These are phyloP conservation scores for Apostichopus californicus DNA, from an alignment of 35 echinoderm and acorn worm species.

Conservation along the genomic window DNA sequence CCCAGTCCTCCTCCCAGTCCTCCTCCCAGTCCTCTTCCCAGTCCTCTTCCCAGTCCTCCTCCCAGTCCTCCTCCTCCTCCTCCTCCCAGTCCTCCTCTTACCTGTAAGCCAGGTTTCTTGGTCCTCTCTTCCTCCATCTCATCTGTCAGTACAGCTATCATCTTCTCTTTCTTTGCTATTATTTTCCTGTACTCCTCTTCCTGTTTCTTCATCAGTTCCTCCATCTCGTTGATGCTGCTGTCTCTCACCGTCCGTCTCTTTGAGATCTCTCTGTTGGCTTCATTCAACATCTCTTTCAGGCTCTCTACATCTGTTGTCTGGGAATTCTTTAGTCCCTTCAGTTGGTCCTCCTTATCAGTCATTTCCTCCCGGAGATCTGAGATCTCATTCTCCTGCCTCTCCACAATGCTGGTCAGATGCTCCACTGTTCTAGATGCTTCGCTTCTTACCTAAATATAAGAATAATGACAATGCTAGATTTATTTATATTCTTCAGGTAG, in stretches of 20 bases:
- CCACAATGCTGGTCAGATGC: conserved; percentile 75
- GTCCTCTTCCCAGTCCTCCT: too few relatives aligned
- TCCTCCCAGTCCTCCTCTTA: background rate
- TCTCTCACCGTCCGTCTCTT: conserved; percentile 59
- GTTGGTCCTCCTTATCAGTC: conserved; percentile 39
- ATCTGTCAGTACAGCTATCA: conserved; percentile 55
- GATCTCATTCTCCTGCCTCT: conserved; percentile 84
- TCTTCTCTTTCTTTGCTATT: conserved; percentile 62
- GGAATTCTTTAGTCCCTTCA: conserved; percentile 32
- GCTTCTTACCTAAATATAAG: conserved; percentile 32
- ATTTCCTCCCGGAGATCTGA: conserved; percentile 60
- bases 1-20: too few relatives aligned
- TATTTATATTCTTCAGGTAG: too few relatives aligned
- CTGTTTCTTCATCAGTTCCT: conserved; percentile 53
- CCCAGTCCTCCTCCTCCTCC: too few relatives aligned
- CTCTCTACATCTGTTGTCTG: conserved; percentile 67
- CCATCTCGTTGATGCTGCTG: conserved; percentile 50
- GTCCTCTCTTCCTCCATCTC: conserved; percentile 61
- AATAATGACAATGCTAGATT: too few relatives aligned
- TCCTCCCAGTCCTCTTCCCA: too few relatives aligned
- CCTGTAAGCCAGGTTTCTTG: conserved; percentile 65
- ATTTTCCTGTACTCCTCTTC: conserved; percentile 58
- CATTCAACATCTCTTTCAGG: conserved; percentile 73
- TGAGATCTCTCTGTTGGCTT: conserved; percentile 63
- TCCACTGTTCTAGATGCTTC: conserved; percentile 71